Conservation (phyloP, 2,888 invertebrate species). For the Ptychoptera albimana region DNA sequence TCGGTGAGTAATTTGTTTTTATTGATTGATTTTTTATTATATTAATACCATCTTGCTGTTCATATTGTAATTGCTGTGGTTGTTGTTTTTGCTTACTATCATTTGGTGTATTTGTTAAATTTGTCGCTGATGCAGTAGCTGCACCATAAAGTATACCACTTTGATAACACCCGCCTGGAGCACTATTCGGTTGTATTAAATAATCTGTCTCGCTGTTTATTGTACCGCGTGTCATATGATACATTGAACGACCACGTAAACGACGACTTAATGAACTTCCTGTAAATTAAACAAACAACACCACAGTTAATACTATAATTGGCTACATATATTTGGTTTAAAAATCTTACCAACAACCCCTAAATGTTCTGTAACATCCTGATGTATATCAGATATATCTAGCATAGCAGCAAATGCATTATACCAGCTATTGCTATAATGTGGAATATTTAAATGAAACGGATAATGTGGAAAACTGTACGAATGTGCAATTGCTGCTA, state of each 20-base stretch:
- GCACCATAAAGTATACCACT: not conserved
- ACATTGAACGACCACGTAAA: slow-evolving; percentile 59
- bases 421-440: slow-evolving; percentile 40
- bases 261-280: slow-evolving; percentile 62
- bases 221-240: slow-evolving; percentile 53
- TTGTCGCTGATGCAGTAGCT: slow-evolving; percentile 7
- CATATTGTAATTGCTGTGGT: not conserved
- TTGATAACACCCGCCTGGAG: slow-evolving; percentile 12
- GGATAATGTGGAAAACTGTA: slow-evolving; percentile 91
- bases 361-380: slow-evolving; percentile 84
- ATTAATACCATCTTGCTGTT: slow-evolving; percentile 12
- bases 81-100: slow-evolving; percentile 7
- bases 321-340: not conserved
- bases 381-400: slow-evolving; percentile 90
- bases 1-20: slow-evolving; percentile 15
- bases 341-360: slow-evolving; percentile 47
- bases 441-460: slow-evolving; percentile 45
- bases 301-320: too few species aligned
- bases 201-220: slow-evolving; percentile 38
- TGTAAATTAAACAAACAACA: not conserved
- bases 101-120: slow-evolving; percentile 9
- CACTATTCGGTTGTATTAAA: slow-evolving; percentile 19
- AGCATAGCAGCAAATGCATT: slow-evolving; percentile 82
- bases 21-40: slow-evolving; percentile 12
- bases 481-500: slow-evolving; percentile 89